phyloP scores from a whole-genome alignment of 92 coral and sea anemone species.

The Isaurus tuberculatus region DNA sequence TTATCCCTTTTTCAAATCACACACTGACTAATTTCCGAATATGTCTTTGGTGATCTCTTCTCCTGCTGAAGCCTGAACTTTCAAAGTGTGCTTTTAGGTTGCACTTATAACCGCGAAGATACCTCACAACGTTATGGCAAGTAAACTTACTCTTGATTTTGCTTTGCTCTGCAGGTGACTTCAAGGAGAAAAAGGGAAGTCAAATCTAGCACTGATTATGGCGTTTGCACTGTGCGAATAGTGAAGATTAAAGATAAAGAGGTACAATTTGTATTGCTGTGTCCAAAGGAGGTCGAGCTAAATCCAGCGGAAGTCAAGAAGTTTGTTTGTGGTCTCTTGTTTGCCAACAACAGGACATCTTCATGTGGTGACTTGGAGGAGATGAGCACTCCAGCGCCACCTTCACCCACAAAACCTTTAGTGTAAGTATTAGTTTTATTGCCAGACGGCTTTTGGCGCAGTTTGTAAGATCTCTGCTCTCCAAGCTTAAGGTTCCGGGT shows the following conservation, averaged over 20 bases:
- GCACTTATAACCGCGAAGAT: no score
- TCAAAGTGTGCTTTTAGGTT: no score
- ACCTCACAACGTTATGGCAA: no score
- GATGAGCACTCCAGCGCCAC: background rate
- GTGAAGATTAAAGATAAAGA: background rate
- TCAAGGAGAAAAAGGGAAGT: background rate
- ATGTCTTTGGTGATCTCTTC: no score
- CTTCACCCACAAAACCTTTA: slow-evolving; percentile 1
- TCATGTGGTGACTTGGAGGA: slow-evolving; percentile 17
- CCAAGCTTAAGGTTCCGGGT: no score
- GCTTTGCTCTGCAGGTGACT: background rate
- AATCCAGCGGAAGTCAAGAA: background rate
- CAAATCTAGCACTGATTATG: background rate
- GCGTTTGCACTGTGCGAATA: slow-evolving; percentile 20
- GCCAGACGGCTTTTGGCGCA: no score
- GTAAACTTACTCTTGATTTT: background rate
- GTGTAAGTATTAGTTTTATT: background rate
- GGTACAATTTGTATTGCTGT: slow-evolving; percentile 28
- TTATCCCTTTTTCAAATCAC: no score
- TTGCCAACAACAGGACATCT: slow-evolving; percentile 5
- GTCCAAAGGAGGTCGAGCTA: background rate
- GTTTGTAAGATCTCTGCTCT: no score
- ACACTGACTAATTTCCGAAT: no score
- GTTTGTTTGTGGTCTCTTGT: slow-evolving; percentile 26
- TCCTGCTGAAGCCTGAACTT: no score